phyloP scores from a whole-genome alignment of 2,888 invertebrate genomes.

The Nezara viridula region DNA sequence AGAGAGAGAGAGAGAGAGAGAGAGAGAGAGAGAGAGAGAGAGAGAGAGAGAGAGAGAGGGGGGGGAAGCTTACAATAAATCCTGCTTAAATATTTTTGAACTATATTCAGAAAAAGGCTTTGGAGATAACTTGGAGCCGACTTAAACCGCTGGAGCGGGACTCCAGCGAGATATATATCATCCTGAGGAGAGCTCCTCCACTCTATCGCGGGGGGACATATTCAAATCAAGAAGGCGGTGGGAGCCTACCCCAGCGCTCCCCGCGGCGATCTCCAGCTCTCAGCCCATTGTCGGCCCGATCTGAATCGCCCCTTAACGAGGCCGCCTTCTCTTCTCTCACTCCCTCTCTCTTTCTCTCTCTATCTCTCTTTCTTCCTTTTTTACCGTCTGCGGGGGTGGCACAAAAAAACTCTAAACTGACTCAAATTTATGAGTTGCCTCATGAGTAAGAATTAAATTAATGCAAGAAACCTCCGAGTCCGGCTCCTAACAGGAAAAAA shows the following conservation, averaged over 20 bases:
- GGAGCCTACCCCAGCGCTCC: neutral
- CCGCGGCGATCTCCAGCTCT: neutral
- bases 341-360: neutral
- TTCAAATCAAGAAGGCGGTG: constrained; percentile 19
- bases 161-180: neutral
- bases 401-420: constrained; percentile 26
- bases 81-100: neutral
- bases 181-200: neutral
- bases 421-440: constrained; percentile 53
- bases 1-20: neutral
- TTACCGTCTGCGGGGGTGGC: constrained; percentile 45
- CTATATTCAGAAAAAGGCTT: neutral
- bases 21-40: too few species aligned
- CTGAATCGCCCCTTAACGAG: constrained; percentile 54
- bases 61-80: neutral
- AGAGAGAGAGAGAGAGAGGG: too few species aligned
- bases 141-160: neutral
- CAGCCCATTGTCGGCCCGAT: constrained; percentile 38
- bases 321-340: neutral
- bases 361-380: neutral
- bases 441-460: constrained; percentile 54
- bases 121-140: neutral
- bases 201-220: neutral
- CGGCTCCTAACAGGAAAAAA: constrained; percentile 30
- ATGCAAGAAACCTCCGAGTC: constrained; percentile 34